Evolutionary conservation across 2,888 invertebrate genomes (phyloP), one percentile per base, ranked within the genome.

Genomic region (Girardia tigrina): DNA sequence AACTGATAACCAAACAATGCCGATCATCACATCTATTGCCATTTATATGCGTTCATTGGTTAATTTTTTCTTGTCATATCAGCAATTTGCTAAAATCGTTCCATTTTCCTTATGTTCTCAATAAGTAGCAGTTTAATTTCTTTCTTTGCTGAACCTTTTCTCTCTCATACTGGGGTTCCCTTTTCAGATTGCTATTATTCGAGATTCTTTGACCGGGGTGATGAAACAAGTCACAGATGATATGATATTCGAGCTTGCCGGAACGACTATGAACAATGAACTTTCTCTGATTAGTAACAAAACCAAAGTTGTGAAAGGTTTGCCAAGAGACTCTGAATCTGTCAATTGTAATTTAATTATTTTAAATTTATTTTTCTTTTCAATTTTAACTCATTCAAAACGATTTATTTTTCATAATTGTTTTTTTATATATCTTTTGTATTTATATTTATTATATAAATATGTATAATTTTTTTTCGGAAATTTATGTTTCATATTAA

Each of bases 311-410:
- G 2, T n/a, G 4, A 56, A 56, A 56, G 56, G 56, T n/a, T n/a
- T 56, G 4, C n/a, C 56, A 56, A 56, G 56, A 56, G 56, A 56
- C n/a, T 56, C 56, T 56, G 23, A n/a, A n/a, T 2, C 56, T 56
- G 56, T 56, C 23, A 56, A 4, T 56, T 56, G 56, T 56, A 56
- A 56, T 56, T 56, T 56, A 56, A 56, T 56, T 56, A n/a, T 56
- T 56, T 56, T 20, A 20, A 56, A 56, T 12, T 56, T 56, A 20
- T 56, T 56, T 36, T 36, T 12, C 16, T 36, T 36, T 36, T 8
- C 16, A 36, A 36, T 36, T 12, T 36, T 36, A 8, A 36, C 16
- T 36, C 16, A 36, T 36, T 36, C 8, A 12, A 12, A 36, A 12
- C 36, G 16, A 12, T 36, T 12, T 36, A 12, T 12, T 36, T 36